Conservation (phyloP, 2,797 vertebrate genomes). For the Pseudochirops cupreus region DNA sequence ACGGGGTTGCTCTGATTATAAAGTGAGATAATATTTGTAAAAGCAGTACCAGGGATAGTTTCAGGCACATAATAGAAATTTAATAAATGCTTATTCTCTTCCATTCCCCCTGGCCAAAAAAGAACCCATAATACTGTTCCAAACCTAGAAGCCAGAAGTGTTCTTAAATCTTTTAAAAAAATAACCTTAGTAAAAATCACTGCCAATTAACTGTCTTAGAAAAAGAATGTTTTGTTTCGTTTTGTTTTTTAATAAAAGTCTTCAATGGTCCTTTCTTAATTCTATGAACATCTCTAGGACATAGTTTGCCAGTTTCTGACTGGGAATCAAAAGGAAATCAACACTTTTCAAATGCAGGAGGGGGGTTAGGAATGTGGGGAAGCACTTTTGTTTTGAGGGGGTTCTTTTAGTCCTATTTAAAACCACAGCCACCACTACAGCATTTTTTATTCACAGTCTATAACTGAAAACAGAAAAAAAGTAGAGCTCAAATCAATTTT, state of each 20-base stretch:
- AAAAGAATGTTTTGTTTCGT: background rate
- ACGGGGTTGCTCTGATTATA: background rate
- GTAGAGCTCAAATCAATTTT: constrained; percentile 58
- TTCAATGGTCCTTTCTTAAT: constrained; percentile 12
- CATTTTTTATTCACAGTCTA: constrained; percentile 11
- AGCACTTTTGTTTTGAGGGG: constrained; percentile 13
- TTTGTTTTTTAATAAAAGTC: background rate
- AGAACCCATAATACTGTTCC: background rate
- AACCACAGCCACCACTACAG: constrained; percentile 27
- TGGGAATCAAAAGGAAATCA: constrained; percentile 1
- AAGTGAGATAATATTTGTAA: background rate
- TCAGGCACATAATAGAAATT: background rate
- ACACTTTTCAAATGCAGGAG: background rate
- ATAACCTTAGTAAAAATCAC: background rate
- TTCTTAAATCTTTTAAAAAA: background rate
- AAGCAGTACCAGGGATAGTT: background rate
- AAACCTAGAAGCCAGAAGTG: background rate
- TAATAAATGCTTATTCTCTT: background rate
- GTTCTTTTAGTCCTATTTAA: constrained; percentile 20
- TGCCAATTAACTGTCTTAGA: background rate
- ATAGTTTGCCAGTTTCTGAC: constrained; percentile 26
- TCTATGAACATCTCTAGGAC: constrained; percentile 19
- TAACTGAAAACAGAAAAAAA: constrained; percentile 25
- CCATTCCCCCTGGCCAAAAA: background rate
- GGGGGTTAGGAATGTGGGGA: background rate